Evolutionary conservation across 2,888 invertebrate genomes (phyloP), one percentile per base, ranked within the genome.

Genomic region (Spisula solida): DNA sequence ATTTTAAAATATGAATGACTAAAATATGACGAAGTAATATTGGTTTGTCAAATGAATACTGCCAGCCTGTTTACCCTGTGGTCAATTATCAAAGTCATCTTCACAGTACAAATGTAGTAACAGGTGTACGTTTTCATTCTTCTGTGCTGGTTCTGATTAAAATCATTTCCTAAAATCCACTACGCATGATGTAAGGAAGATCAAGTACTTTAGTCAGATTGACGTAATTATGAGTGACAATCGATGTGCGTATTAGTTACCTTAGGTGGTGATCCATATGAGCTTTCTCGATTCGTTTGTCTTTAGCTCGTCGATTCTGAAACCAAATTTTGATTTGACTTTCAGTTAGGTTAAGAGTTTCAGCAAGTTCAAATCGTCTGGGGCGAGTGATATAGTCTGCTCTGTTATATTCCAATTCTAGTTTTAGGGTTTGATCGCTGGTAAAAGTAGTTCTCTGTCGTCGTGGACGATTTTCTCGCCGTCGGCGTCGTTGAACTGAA

Each of bases 201-300:
- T n/a, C n/a, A n/a, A n/a, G n/a, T n/a, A n/a, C n/a, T n/a, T n/a
- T n/a, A n/a, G n/a, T n/a, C n/a, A n/a, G n/a, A n/a, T n/a, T n/a
- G n/a, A n/a, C n/a, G n/a, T n/a, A n/a, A n/a, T n/a, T n/a, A n/a
- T n/a, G n/a, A n/a, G n/a, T n/a, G n/a, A n/a, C n/a, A n/a, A n/a
- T n/a, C n/a, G n/a, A n/a, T n/a, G n/a, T 41, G 29, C 75, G 12
- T n/a, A 34, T 41, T 5, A 16, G 1, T 18, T 92, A 99, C 99
- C 99, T 98, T 96, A 98, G 98, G 95, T 99, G 99, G 96, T 99
- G 99, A 97, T 99, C 99, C 91, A 99, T 97, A 94, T 99, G 99
- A 0, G 99, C 99, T 96, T 99, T 99, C 96, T 99, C 99, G 93
- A 99, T 98, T 92, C 99, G 97, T 97, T 99, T 99, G 96, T 99